Conservation (phyloP, 1,140 invertebrate species). For the Platyscapa corneri region DNA sequence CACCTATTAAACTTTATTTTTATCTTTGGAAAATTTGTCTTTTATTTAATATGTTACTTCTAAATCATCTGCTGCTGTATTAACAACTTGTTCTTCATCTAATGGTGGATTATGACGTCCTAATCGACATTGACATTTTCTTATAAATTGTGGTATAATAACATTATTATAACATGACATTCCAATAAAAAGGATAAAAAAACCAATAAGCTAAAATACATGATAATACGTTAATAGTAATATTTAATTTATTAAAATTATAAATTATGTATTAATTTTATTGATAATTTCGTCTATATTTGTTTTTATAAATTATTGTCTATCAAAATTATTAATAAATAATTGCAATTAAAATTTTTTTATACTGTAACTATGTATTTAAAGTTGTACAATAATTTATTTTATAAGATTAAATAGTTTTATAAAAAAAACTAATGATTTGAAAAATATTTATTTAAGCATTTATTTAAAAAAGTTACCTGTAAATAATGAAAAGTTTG, state of each 20-base stretch:
- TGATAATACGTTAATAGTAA: slow-evolving; percentile 55
- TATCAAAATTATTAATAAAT: too few relatives aligned
- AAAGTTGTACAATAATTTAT: too few relatives aligned
- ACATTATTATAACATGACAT: slow-evolving; percentile 87
- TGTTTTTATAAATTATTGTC: too few relatives aligned
- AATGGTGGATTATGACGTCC: slow-evolving; percentile 62
- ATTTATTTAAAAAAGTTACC: slow-evolving; percentile 72
- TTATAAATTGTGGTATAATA: slow-evolving; percentile 72
- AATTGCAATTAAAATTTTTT: too few relatives aligned
- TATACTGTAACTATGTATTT: too few relatives aligned
- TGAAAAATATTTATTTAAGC: too few relatives aligned
- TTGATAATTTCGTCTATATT: too few relatives aligned
- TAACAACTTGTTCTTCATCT: slow-evolving; percentile 63
- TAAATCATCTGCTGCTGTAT: slow-evolving; percentile 67
- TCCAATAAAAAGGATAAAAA: slow-evolving; percentile 82
- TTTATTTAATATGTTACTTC: slow-evolving; percentile 54
- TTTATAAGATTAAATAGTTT: too few relatives aligned
- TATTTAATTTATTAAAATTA: not conserved
- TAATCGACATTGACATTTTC: slow-evolving; percentile 60
- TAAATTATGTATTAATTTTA: too few relatives aligned
- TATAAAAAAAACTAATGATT: too few relatives aligned
- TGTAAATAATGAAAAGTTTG: slow-evolving; percentile 89
- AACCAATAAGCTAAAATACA: slow-evolving; percentile 79
- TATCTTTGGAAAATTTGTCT: too few relatives aligned
- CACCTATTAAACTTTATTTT: not conserved